Base-by-base conservation (phyloP, 2,888 invertebrate species). In the Zaprionus lineosus region DNA sequence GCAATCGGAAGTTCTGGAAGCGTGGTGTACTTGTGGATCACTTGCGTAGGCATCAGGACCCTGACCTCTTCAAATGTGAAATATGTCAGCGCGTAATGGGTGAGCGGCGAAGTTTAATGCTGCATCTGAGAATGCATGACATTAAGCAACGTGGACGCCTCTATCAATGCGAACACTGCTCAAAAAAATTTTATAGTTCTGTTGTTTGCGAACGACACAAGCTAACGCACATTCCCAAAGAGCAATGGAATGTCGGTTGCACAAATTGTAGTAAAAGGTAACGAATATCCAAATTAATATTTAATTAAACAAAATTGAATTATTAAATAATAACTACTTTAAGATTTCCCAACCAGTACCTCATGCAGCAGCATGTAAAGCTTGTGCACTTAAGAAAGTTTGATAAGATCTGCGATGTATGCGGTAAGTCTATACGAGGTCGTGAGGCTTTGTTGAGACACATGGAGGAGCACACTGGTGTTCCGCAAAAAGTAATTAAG, bases 371-470 rank as follows among this genome's bases (percentile, higher is more conserved):
- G 15, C 89, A 89, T 37, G 66, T 85, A 1, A 83, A 84, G 26
- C 62, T 86, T 11, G 88, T 88, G 18, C 89, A 89, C 51, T 60
- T 88, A 18, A 85, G 88, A 39, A 76, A 76, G 6, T 88, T 87
- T 37, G 85, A 84, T 7, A 88, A 87, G 64, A 81, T 89, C 7
- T 89, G 89, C 59, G 87, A 89, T 26, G 84, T 89, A 15, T 89
- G 89, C 9, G 89, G 89, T 1, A 88, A 88, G 58, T 79, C 86
- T 0, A 77, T 89, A 29, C 72, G 86, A 0, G 86, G 87, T 0
- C 74, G 83, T 0, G 86, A 84, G 14, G 85, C 84, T 16, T 75
- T 88, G 44, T 81, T 65, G 28, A 75, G 86, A 0, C 89, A 89
- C 62, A 86, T 87, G 78, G 64, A 84, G 34, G 87, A 88, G 33